Conservation (phyloP, 2,797 vertebrate species). For the Micrastur ruficollis region DNA sequence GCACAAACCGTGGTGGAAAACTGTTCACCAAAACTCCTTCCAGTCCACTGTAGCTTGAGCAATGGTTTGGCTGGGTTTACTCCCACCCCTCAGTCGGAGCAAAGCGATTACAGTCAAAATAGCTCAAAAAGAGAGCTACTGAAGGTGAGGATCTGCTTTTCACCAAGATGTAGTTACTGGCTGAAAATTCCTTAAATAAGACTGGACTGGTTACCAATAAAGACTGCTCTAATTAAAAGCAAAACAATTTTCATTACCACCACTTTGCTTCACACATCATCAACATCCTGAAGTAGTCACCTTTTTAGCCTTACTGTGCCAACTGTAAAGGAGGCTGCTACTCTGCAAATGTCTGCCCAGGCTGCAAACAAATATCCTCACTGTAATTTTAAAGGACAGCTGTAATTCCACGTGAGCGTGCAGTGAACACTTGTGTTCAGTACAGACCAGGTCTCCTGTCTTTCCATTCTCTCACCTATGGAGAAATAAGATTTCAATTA, state of each 20-base stretch:
- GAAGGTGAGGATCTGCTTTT: not conserved
- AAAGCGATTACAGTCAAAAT: not conserved
- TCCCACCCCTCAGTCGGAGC: not conserved
- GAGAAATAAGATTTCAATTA: not conserved
- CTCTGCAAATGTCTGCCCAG: not conserved
- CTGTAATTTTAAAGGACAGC: not conserved
- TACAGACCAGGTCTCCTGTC: not conserved
- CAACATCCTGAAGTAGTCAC: not conserved
- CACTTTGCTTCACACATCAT: not conserved
- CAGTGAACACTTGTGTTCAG: fast-evolving
- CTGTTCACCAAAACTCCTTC: not conserved
- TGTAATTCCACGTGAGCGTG: not conserved
- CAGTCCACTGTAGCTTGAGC: not conserved
- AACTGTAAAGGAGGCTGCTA: not conserved
- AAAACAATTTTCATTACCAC: constrained; percentile 20
- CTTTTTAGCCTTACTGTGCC: not conserved
- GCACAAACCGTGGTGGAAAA: not conserved
- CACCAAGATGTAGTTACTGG: not conserved
- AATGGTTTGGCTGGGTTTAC: not conserved
- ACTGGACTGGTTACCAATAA: constrained; percentile 23
- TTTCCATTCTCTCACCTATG: not conserved
- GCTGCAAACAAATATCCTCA: not conserved
- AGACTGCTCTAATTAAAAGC: constrained; percentile 39
- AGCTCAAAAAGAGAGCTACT: not conserved
- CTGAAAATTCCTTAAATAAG: constrained; percentile 22